Evolutionary conservation across 2,888 invertebrate species (phyloP).

Genomic region (Thymelicus acteon): DNA sequence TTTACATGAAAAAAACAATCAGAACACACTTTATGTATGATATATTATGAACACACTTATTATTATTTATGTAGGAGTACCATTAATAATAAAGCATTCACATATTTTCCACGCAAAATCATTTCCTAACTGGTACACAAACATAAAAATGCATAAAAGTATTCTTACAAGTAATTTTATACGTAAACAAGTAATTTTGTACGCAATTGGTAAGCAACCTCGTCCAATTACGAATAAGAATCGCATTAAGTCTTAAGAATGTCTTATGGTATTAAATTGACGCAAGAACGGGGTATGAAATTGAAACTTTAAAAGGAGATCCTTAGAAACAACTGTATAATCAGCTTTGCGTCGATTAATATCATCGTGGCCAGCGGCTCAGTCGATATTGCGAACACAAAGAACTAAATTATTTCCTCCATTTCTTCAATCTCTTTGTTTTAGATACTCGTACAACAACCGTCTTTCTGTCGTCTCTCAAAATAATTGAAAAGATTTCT

Average conservation of each 20-base stretch:
- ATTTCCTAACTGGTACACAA: not conserved
- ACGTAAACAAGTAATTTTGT: not conserved
- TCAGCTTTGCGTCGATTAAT: conserved; percentile 82
- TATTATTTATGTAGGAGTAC: too few species aligned
- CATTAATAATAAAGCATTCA: too few species aligned
- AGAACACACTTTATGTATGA: too few species aligned
- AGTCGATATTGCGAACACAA: conserved; percentile 76
- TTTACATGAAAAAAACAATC: too few species aligned
- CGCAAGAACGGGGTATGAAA: conserved; percentile 48
- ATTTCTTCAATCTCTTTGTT: conserved; percentile 73
- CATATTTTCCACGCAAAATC: too few species aligned
- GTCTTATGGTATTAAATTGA: conserved; percentile 45
- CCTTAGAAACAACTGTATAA: conserved; percentile 71
- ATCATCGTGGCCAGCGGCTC: conserved; percentile 68
- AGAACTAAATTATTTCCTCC: conserved; percentile 80
- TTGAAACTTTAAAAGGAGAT: conserved; percentile 62
- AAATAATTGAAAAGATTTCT: conserved; percentile 42
- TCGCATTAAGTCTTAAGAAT: conserved; percentile 31
- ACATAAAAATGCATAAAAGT: not conserved
- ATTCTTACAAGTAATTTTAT: not conserved
- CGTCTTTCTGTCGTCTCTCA: conserved; percentile 46
- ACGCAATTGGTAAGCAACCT: conserved; percentile 12
- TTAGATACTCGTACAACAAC: conserved; percentile 58
- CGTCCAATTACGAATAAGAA: conserved; percentile 38
- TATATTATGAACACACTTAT: too few species aligned